phyloP scores from a whole-genome alignment of 2,113 vertebrate genomes.

The Camelus bactrianus region DNA sequence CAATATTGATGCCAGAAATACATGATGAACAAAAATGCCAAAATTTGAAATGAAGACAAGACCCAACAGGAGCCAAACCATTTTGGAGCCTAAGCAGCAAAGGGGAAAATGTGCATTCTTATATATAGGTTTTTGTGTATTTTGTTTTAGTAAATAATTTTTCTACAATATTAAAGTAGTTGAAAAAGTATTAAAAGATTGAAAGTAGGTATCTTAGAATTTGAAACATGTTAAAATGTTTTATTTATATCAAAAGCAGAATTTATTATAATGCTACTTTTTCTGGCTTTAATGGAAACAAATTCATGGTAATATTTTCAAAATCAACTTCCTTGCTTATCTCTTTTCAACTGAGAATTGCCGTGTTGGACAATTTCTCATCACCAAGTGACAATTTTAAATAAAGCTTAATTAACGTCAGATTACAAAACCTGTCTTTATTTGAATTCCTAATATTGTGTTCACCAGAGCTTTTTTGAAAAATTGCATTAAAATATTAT shows the following conservation, averaged over 20 bases:
- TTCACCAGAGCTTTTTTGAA: background rate
- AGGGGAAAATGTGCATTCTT: background rate
- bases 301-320: background rate
- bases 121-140: fast-evolving
- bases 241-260: background rate
- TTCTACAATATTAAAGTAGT: background rate
- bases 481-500: background rate
- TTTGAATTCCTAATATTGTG: background rate
- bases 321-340: background rate
- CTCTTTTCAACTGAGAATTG: background rate
- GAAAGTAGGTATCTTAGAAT: background rate
- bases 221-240: background rate
- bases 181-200: background rate
- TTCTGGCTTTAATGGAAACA: background rate
- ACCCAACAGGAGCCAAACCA: background rate
- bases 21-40: background rate
- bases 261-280: background rate
- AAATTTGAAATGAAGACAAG: background rate
- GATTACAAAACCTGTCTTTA: background rate
- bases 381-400: background rate
- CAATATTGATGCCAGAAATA: background rate
- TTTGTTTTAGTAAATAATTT: background rate
- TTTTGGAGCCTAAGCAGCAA: too few species aligned
- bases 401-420: background rate
- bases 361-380: background rate